Evolutionary conservation across 1,140 invertebrate genomes (phyloP).

Genomic region (Coelopa frigida): DNA sequence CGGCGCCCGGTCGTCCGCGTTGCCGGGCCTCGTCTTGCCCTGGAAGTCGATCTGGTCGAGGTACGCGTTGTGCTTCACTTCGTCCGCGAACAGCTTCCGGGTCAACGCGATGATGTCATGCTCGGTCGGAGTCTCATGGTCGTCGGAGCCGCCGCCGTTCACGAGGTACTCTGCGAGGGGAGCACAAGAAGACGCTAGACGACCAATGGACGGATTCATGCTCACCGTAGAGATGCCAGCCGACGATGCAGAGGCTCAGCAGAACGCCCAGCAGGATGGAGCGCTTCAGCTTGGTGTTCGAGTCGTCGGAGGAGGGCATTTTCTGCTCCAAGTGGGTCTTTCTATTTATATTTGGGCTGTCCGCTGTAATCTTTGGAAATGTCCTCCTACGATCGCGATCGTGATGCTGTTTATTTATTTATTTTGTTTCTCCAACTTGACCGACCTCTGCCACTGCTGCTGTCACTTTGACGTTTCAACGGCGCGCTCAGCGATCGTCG

Average conservation of each 20-base stretch:
- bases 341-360: too few species aligned
- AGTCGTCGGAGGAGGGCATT: too few species aligned
- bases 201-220: too few species aligned
- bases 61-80: conserved; percentile 24
- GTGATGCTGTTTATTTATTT: too few species aligned
- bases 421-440: too few species aligned
- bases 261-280: conserved; percentile 30
- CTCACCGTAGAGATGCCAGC: conserved; percentile 39
- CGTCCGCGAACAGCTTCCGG: conserved; percentile 24
- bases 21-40: conserved; percentile 58
- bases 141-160: background rate
- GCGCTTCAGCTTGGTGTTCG: conserved; percentile 33
- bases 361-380: too few species aligned
- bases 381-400: too few species aligned
- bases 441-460: too few species aligned
- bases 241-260: conserved; percentile 28
- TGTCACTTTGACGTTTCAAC: too few species aligned
- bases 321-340: too few species aligned
- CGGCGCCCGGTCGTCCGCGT: conserved; percentile 58
- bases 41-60: conserved; percentile 46
- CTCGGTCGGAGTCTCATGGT: conserved; percentile 7
- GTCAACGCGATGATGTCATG: conserved; percentile 15
- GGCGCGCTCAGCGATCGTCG: too few species aligned
- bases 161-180: conserved; percentile 7
- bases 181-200: too few species aligned